A percentile compares a stretch with the other conserved stretches of the same genome.
phyloP scores from a whole-genome alignment of 1,140 invertebrate genomes.

The Papilio machaon region DNA sequence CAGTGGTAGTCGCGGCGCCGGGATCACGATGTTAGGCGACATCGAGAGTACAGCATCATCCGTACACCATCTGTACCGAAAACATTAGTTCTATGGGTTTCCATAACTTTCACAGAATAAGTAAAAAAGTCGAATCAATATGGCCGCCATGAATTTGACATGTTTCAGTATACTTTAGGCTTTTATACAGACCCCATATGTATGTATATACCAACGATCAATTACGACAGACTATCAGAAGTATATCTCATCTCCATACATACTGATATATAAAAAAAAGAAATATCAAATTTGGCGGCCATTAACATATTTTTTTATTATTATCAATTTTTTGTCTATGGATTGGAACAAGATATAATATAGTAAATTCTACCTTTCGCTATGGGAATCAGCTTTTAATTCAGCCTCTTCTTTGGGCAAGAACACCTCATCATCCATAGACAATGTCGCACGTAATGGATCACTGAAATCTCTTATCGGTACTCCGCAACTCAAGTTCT shows the following conservation, averaged over 20 bases:
- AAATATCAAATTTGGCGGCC: too few relatives aligned
- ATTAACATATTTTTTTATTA: background rate
- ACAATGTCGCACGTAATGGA: constrained; percentile 87
- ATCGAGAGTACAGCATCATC: constrained; percentile 86
- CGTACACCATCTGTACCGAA: constrained; percentile 67
- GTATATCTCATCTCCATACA: too few relatives aligned
- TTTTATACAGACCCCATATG: too few relatives aligned
- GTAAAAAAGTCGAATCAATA: too few relatives aligned
- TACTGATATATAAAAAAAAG: too few relatives aligned
- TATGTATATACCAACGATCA: too few relatives aligned
- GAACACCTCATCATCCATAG: constrained; percentile 83
- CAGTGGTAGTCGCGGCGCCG: constrained; percentile 91
- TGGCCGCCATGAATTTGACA: too few relatives aligned
- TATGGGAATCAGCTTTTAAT: constrained; percentile 68
- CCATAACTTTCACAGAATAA: too few relatives aligned
- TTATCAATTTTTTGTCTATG: background rate
- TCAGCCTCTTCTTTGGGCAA: constrained; percentile 66
- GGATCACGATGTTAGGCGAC: constrained; percentile 93
- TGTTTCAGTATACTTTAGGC: too few relatives aligned
- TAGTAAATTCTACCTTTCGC: constrained; percentile 62
- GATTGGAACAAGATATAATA: background rate
- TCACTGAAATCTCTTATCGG: constrained; percentile 87
- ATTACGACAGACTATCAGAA: too few relatives aligned
- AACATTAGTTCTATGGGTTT: background rate
- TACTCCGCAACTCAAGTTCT: constrained; percentile 75